Evolutionary conservation across 2,113 vertebrate genomes (phyloP).

Genomic region (Eubucco bourcierii): DNA sequence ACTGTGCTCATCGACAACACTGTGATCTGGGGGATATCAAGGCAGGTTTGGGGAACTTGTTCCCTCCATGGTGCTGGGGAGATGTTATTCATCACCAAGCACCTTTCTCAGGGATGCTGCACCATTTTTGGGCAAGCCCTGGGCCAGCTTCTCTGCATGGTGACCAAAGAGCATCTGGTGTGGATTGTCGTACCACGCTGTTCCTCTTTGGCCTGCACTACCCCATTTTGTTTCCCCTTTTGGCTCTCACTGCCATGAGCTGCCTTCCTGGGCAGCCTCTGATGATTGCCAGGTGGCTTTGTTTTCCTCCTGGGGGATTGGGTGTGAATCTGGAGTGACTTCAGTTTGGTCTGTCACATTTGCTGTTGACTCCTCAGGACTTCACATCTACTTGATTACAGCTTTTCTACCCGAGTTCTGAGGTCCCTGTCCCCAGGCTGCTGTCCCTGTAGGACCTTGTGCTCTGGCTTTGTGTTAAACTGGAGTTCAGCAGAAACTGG

Average conservation of each 20-base stretch:
- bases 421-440: accelerated
- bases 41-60: background rate
- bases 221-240: background rate
- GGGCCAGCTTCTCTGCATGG: accelerated
- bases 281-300: background rate
- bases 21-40: background rate
- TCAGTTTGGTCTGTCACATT: accelerated
- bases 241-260: accelerated
- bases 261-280: background rate
- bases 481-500: background rate
- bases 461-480: background rate
- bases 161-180: background rate
- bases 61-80: background rate
- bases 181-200: accelerated
- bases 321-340: background rate
- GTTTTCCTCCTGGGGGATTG: accelerated
- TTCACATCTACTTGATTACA: accelerated
- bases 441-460: background rate
- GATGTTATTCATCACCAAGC: accelerated
- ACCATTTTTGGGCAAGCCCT: background rate
- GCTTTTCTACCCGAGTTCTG: accelerated
- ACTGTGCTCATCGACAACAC: accelerated
- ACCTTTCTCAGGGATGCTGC: background rate
- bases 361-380: background rate
- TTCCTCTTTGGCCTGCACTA: background rate